Evolutionary conservation across 2,888 invertebrate genomes (phyloP), one percentile per base, ranked within the genome.

Genomic region (Lucinisca nassula): DNA sequence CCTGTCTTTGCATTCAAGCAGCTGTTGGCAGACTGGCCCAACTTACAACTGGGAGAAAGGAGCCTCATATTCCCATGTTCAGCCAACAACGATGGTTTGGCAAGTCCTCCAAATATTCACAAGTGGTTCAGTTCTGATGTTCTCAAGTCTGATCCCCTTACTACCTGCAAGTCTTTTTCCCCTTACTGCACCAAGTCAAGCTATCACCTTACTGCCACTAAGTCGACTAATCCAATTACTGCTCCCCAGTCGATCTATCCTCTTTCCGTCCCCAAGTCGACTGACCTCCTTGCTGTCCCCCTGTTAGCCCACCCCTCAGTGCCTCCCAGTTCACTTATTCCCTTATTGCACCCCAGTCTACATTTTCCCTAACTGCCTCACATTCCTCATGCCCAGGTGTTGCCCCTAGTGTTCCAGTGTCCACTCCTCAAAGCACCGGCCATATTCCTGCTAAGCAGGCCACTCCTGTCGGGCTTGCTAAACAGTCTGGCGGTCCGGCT

Each of bases 1-100:
- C 74, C 45, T 45, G 24, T 74, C 45, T 40, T 1, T 40, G 74
- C 45, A 74, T 74, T 74, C 74, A 40, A 74, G 74, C 45, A 74
- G 45, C 74, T 40, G 17, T 74, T 74, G 74, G 27, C 74, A 37
- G 45, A 30, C 74, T 45, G 27, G 27, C 74, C 24, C n/a, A 45
- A 45, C 45, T 74, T 45, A 24, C 45, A 74, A 40, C 74, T 40
- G 74, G 74, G 10, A 74, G 45, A 37, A 74, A 24, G 27, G 74
- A 74, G 45, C 74, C 74, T 21, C 74, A 74, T 74, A 24, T 40
- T 40, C 38, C 24, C 45, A 27, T 40, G 73, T 38, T 40, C 73
- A 73, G 32, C 24, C 38, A 73, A 73, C 38, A 73, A 38, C 37
- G 73, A 38, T 24, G 73, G 73, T 27, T 38, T 61, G 61, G 78